Base-by-base conservation (phyloP, 2,113 vertebrate species). In the Catharus fuscescens region DNA sequence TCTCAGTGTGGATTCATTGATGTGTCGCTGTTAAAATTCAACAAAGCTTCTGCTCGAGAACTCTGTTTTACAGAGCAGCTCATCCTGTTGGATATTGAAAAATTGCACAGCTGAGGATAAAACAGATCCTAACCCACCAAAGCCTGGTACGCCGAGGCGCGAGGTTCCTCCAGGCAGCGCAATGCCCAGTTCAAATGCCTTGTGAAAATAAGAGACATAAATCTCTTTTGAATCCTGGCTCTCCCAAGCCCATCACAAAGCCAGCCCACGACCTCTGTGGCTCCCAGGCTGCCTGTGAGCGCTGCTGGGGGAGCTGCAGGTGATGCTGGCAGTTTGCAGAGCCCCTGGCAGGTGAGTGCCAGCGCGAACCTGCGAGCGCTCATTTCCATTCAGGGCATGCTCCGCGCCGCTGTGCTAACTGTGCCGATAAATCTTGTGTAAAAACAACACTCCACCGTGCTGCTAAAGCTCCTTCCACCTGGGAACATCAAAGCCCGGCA, bases 351-450 rank as follows among this genome's bases (percentile, higher is more conserved):
- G 92, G 91, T 60, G 93, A 82, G 71, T 0, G 38, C 9, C 67
- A 20, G 82, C 9, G 0, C 3, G 14, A 44, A 81, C 72, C 92
- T 81, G 92, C 72, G 45, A 1, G 60, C 0, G 8, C 91, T 87
- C 31, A 62, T 97, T 85, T 31, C 45, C 91, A 96, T 94, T 8
- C 95, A 90, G 95, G 74, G 62, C 91, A 91, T 52, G 96, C 96
- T 89, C 96, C 5, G 89, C 45, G 93, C 44, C 26, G 4, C 17
- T 40, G 9, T 72, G 95, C 85, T 94, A 95, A 85, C 93, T 8
- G 84, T 34, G 53, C 96, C 80, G 96, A 95, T 95, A 92, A 94
- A 95, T 95, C 89, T 72, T 6, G 42, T 91, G 93, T 95, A 85
- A 94, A 95, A 97, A 94, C 94, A 96, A 87, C 95, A 90, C 95